These are phyloP conservation scores for Bilobella aurantiaca DNA, from an alignment of 1,140 invertebrate species.

Conservation along the genomic window DNA sequence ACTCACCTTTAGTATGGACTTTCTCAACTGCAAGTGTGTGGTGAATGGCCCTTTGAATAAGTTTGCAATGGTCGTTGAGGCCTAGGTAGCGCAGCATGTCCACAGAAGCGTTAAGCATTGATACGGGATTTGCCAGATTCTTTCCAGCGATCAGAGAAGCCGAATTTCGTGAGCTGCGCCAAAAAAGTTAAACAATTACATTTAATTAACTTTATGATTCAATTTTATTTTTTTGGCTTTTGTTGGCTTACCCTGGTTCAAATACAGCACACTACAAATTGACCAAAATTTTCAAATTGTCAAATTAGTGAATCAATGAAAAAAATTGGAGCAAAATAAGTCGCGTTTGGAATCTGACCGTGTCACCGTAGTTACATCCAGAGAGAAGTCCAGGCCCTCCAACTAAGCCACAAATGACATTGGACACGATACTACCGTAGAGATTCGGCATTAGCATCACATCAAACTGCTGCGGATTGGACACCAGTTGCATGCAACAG, in stretches of 20 bases:
- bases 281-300: slow-evolving; percentile 35
- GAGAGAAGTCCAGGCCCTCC: slow-evolving; percentile 92
- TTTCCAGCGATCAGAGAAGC: slow-evolving; percentile 83
- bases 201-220: not conserved
- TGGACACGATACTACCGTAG: slow-evolving; percentile 33
- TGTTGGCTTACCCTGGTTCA: slow-evolving; percentile 59
- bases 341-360: slow-evolving; percentile 49
- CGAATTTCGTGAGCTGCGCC: slow-evolving; percentile 66
- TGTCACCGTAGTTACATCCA: slow-evolving; percentile 90
- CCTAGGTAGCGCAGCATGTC: slow-evolving; percentile 87
- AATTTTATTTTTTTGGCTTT: not conserved
- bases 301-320: not conserved
- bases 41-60: slow-evolving; percentile 63
- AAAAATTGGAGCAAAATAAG: not conserved
- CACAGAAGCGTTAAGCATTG: slow-evolving; percentile 82
- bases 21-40: slow-evolving; percentile 70
- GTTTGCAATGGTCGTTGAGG: slow-evolving; percentile 63
- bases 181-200: not conserved
- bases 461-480: slow-evolving; percentile 94
- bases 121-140: slow-evolving; percentile 93
- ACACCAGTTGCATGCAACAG: slow-evolving; percentile 69
- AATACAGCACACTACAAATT: slow-evolving; percentile 70
- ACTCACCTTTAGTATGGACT: slow-evolving; percentile 58
- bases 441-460: slow-evolving; percentile 59
- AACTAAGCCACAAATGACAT: slow-evolving; percentile 86